These are phyloP conservation scores for Neosalanx taihuensis DNA, from an alignment of 2,797 vertebrate genomes.

Conservation along the genomic window DNA sequence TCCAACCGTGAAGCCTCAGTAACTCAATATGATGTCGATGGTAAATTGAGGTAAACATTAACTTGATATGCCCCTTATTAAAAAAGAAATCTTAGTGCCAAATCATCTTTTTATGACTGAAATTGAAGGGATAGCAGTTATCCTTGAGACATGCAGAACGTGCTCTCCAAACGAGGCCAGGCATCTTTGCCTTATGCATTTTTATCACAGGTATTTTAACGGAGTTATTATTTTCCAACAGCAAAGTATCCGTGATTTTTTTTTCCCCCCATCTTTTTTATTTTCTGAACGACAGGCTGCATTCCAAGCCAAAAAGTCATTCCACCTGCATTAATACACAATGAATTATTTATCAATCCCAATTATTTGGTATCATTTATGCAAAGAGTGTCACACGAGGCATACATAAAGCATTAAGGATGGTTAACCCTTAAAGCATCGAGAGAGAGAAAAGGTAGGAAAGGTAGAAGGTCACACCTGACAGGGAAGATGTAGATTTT, in stretches of 20 bases:
- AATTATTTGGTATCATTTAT: constrained; percentile 99
- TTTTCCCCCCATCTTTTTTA: constrained; percentile 62
- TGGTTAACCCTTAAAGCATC: constrained; percentile 88
- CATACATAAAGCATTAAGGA: constrained; percentile 97
- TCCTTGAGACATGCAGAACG: constrained; percentile 10
- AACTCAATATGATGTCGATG: no score
- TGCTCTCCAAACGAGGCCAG: constrained; percentile 33
- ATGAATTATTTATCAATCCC: constrained; percentile 99
- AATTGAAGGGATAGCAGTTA: not conserved
- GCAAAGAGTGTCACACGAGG: constrained; percentile 97
- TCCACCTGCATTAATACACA: constrained; percentile 96
- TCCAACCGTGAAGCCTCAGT: no score
- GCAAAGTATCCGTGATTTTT: constrained; percentile 71
- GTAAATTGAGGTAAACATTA: no score
- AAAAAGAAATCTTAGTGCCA: no score
- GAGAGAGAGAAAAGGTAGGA: constrained; percentile 61
- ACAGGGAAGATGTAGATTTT: constrained; percentile 62
- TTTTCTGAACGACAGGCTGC: constrained; percentile 79
- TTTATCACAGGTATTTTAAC: constrained; percentile 71
- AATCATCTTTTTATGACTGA: no score
- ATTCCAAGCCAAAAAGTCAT: constrained; percentile 86
- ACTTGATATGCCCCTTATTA: no score
- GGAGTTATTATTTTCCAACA: constrained; percentile 58
- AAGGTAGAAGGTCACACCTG: constrained; percentile 75
- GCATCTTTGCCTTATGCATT: constrained; percentile 71